A percentile compares a stretch with the other conserved stretches of the same genome.
Conservation (phyloP, 35 echinoderm and acorn worm genomes). For the Ophioderma brevispina region DNA sequence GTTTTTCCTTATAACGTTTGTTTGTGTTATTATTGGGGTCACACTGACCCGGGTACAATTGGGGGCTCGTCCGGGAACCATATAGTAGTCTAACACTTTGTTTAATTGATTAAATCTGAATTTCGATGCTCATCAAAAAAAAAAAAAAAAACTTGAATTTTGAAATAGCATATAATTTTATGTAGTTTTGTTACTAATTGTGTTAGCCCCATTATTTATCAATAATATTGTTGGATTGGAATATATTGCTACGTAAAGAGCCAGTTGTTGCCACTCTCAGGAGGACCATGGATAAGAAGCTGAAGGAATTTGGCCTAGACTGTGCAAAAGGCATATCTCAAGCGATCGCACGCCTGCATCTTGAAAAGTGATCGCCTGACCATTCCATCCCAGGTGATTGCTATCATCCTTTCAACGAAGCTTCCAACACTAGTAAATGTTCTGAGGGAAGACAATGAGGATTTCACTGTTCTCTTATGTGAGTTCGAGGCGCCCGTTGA, state of each 20-base stretch:
- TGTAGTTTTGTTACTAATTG: background rate
- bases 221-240: no score
- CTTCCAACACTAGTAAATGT: background rate
- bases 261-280: no score
- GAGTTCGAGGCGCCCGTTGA: background rate
- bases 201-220: background rate
- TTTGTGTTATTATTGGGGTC: no score
- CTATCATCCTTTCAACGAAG: background rate
- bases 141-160: no score
- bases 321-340: background rate
- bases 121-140: no score
- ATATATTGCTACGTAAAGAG: no score
- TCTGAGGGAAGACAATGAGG: background rate
- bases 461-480: background rate
- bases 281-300: background rate
- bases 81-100: no score
- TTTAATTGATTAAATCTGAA: no score
- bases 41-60: no score
- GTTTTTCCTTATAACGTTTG: no score
- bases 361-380: background rate
- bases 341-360: background rate
- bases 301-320: background rate
- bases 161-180: background rate
- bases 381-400: background rate
- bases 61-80: slow-evolving; percentile 2